Evolutionary conservation across 2,888 invertebrate genomes (phyloP).

Genomic region (Eupithecia abbreviata): DNA sequence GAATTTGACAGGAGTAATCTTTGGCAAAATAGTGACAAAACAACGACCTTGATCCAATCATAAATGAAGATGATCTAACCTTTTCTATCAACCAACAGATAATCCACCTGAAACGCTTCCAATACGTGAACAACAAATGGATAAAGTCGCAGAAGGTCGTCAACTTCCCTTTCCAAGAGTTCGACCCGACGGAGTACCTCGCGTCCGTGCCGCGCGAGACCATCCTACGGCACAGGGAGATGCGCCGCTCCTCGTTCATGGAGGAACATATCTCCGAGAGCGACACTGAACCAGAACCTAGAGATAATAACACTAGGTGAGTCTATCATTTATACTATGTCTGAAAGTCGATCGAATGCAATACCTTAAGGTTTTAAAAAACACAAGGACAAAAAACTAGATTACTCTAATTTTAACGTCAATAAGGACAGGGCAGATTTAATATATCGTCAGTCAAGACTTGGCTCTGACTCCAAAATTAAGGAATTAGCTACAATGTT

Average conservation of each 20-base stretch:
- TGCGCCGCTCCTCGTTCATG: neutral
- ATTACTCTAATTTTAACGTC: neutral
- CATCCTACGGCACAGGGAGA: slow-evolving; percentile 86
- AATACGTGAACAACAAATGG: slow-evolving; percentile 95
- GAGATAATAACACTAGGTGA: slow-evolving; percentile 9
- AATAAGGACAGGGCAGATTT: too few species aligned
- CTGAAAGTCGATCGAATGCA: neutral
- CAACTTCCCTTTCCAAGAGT: slow-evolving; percentile 92
- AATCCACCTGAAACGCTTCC: slow-evolving; percentile 95
- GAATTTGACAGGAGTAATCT: neutral
- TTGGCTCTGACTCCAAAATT: neutral
- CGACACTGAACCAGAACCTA: slow-evolving; percentile 22
- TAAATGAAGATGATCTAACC: neutral
- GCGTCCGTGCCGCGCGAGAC: slow-evolving; percentile 92
- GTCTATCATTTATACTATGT: neutral
- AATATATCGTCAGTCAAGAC: too few species aligned
- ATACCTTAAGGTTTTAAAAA: neutral
- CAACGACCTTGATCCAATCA: neutral
- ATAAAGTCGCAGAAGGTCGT: slow-evolving; percentile 97
- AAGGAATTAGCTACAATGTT: neutral
- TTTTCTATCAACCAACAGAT: slow-evolving; percentile 84
- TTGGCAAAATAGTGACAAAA: neutral
- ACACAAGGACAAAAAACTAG: neutral
- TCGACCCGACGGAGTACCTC: slow-evolving; percentile 93
- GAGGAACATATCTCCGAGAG: slow-evolving; percentile 35